These are phyloP conservation scores for Nannospalax galili DNA, from an alignment of 2,113 vertebrate species.

Conservation along the genomic window DNA sequence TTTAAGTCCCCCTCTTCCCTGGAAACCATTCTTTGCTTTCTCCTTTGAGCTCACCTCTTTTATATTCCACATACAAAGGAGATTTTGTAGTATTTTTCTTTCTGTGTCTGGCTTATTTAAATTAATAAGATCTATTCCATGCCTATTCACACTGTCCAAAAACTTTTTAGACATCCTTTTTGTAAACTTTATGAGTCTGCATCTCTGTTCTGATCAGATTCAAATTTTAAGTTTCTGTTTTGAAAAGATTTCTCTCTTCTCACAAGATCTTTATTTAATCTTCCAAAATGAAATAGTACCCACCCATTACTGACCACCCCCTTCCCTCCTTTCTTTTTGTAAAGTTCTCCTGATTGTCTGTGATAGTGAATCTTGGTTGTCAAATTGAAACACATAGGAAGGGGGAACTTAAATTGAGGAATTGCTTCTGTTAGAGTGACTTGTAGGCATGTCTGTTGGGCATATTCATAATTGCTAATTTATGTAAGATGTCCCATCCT, in stretches of 20 bases:
- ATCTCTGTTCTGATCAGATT: not conserved
- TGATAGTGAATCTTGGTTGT: too few species aligned
- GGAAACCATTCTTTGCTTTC: not conserved
- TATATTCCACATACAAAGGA: not conserved
- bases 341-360: not conserved
- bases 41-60: not conserved
- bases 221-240: not conserved
- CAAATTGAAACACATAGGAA: too few species aligned
- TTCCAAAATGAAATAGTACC: not conserved
- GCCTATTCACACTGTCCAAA: not conserved
- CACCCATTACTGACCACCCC: fast-evolving
- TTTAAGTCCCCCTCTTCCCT: not conserved
- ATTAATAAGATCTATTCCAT: not conserved
- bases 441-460: too few species aligned
- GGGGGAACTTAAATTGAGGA: too few species aligned
- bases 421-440: too few species aligned
- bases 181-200: not conserved
- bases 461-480: too few species aligned
- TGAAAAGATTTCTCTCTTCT: not conserved
- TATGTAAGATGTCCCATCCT: too few species aligned
- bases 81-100: not conserved
- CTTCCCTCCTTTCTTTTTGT: not conserved
- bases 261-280: not conserved
- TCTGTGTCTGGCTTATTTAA: not conserved
- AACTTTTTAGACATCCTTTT: not conserved